phyloP scores from a whole-genome alignment of 2,113 vertebrate species.

The Cheirogaleus medius region DNA sequence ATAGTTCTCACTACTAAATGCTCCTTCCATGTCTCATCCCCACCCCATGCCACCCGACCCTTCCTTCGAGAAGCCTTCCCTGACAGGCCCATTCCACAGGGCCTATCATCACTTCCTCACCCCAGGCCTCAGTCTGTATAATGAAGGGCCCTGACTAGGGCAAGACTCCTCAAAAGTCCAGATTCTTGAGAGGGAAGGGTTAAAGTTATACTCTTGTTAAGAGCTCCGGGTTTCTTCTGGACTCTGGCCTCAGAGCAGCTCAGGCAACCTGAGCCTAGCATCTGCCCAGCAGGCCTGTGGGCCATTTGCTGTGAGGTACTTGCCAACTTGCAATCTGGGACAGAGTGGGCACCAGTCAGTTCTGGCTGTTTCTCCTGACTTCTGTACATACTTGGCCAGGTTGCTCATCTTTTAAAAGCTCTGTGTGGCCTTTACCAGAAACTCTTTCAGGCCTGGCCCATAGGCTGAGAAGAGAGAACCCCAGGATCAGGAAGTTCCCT shows the following conservation, averaged over 20 bases:
- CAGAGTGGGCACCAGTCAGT: neutral
- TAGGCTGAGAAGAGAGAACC: neutral
- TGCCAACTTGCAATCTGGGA: neutral
- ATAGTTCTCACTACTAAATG: neutral
- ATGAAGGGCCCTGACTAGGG: neutral
- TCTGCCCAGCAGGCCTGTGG: neutral
- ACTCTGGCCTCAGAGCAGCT: neutral
- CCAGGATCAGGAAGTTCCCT: neutral
- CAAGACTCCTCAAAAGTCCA: neutral
- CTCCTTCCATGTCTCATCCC: neutral
- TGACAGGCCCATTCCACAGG: neutral
- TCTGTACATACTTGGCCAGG: constrained; percentile 8
- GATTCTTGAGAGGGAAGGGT: neutral
- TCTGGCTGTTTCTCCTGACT: neutral
- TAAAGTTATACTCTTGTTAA: neutral
- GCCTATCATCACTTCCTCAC: neutral
- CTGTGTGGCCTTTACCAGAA: constrained; percentile 1
- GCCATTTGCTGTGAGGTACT: neutral
- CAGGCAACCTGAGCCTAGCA: neutral
- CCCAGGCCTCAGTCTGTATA: neutral
- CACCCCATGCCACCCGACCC: neutral
- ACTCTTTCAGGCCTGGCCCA: neutral
- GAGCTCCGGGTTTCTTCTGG: neutral
- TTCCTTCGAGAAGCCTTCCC: neutral
- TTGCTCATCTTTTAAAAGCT: neutral